Conservation (phyloP, 1,140 invertebrate species). For the Pteromalus puparum region DNA sequence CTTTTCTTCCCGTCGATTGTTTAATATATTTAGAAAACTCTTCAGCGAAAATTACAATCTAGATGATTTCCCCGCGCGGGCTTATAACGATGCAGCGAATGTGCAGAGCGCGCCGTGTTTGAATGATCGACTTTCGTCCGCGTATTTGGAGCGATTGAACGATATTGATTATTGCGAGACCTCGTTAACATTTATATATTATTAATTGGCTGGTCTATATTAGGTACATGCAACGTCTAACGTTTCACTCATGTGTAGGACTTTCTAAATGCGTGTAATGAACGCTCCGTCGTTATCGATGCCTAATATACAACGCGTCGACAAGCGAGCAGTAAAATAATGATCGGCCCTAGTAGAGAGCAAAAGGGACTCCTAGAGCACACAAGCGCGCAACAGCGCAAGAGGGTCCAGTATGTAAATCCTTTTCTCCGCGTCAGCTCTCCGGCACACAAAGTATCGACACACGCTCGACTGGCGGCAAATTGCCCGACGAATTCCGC, state of each 20-base stretch:
- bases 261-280: too few species aligned
- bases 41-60: too few species aligned
- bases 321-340: background rate
- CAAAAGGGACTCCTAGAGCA: background rate
- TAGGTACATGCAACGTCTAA: too few species aligned
- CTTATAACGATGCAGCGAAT: too few species aligned
- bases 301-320: too few species aligned
- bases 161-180: background rate
- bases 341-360: background rate
- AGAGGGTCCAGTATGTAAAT: slow-evolving; percentile 18
- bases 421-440: background rate
- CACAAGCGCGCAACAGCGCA: too few species aligned
- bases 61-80: too few species aligned
- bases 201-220: background rate
- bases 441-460: background rate
- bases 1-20: background rate
- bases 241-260: too few species aligned
- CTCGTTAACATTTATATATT: background rate
- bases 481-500: slow-evolving; percentile 21
- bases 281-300: too few species aligned
- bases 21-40: too few species aligned
- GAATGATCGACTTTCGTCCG: too few species aligned
- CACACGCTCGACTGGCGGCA: background rate
- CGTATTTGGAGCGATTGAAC: background rate
- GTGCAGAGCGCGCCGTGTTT: too few species aligned